Percentiles rank a stretch among this genome's conserved stretches.
Evolutionary conservation across 1,140 invertebrate genomes (phyloP).

Genomic region (Drosophila nigrodunni): DNA sequence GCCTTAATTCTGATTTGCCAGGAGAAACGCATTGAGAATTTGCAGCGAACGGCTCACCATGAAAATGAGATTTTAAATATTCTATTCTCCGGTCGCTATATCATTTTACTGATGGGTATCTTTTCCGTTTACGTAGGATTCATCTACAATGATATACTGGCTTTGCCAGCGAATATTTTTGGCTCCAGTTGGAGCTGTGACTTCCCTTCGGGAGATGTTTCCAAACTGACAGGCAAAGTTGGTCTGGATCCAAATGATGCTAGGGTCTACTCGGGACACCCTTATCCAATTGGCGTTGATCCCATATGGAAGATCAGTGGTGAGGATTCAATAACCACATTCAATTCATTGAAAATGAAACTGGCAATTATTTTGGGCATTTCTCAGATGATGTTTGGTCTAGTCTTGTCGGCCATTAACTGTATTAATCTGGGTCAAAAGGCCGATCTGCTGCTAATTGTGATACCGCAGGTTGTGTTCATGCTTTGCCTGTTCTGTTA

Average conservation of each 20-base stretch:
- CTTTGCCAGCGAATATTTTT: slow-evolving; percentile 97
- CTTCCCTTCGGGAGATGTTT: slow-evolving; percentile 86
- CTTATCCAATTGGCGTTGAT: slow-evolving; percentile 87
- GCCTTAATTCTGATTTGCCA: slow-evolving; percentile 87
- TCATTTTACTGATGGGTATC: slow-evolving; percentile 97
- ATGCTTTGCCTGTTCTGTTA: slow-evolving; percentile 95
- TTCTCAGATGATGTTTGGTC: slow-evolving; percentile 98
- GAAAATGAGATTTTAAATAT: slow-evolving; percentile 97
- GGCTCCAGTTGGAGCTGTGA: slow-evolving; percentile 94
- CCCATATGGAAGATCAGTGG: slow-evolving; percentile 94
- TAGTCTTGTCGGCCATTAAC: slow-evolving; percentile 95
- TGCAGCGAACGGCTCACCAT: slow-evolving; percentile 89
- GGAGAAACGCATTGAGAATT: slow-evolving; percentile 89
- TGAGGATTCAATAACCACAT: slow-evolving; percentile 97
- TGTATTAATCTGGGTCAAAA: slow-evolving; percentile 92
- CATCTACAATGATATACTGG: slow-evolving; percentile 98
- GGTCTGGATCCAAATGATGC: slow-evolving; percentile 92
- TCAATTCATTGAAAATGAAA: slow-evolving; percentile 99
- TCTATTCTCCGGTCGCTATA: slow-evolving; percentile 98
- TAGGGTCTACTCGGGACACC: slow-evolving; percentile 79
- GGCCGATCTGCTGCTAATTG: slow-evolving; percentile 94
- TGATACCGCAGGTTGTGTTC: slow-evolving; percentile 96
- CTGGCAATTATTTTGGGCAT: slow-evolving; percentile 98
- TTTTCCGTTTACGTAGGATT: slow-evolving; percentile 99
- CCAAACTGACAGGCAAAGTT: slow-evolving; percentile 84